Evolutionary conservation across 2,888 invertebrate genomes (phyloP), one percentile per base, ranked within the genome.

Genomic region (Trimorus sp.): DNA sequence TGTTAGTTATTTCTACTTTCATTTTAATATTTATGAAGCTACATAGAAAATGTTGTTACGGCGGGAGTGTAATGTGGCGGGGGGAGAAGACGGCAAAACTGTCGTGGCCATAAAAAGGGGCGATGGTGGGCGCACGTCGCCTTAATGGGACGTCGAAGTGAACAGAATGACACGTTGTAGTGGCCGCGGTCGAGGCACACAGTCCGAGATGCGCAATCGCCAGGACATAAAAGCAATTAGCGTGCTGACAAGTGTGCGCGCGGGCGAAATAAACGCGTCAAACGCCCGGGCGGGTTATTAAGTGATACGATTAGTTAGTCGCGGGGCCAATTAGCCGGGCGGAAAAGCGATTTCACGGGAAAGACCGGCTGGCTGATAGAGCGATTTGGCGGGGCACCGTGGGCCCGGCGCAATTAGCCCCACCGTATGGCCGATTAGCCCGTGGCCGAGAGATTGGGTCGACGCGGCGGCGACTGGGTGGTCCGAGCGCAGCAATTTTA

Each of bases 11-110:
- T n/a, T n/a, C n/a, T n/a, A n/a, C n/a, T n/a, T n/a, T n/a, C n/a
- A n/a, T n/a, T n/a, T n/a, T n/a, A n/a, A n/a, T n/a, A n/a, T n/a
- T n/a, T n/a, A n/a, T n/a, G n/a, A n/a, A n/a, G n/a, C n/a, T n/a
- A n/a, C 87, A 89, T 90, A 90, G 91, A 91, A 91, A 91, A 91
- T 91, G 91, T 91, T 90, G 91, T 91, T 90, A 91, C 89, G 88
- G 87, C 87, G 86, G 86, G 87, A 79, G 84, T 86, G 89, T 91
- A 91, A 91, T 91, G 90, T 91, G 90, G 89, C 91, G 86, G 88
- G 86, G 87, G 89, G 89, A 90, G 90, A 91, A 91, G 90, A 82
- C 82, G 84, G 66, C 71, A 65, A 73, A 76, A 77, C 74, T 77
- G 82, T 80, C 80, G 66, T 53, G 60, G 78, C 71, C 60, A 79